phyloP scores from a whole-genome alignment of 2,888 invertebrate genomes.

The Cerceris ruficornis region DNA sequence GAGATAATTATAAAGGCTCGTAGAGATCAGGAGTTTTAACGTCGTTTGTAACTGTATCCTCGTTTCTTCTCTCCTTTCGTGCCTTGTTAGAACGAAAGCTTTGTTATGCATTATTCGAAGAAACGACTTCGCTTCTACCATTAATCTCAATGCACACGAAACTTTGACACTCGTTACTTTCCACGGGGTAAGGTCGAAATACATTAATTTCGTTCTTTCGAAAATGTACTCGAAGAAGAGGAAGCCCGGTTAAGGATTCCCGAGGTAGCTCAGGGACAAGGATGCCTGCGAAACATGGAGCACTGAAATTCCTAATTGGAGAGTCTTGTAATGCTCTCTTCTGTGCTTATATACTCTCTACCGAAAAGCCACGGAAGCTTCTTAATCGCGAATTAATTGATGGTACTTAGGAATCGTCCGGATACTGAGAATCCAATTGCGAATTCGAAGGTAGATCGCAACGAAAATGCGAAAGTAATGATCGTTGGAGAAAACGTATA shows the following conservation, averaged over 20 bases:
- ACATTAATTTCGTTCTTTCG: neutral
- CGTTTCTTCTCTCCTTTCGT: no score
- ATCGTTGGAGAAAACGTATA: no score
- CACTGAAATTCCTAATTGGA: slow-evolving; percentile 44
- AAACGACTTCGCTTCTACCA: no score
- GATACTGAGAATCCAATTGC: neutral
- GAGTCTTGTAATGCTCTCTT: slow-evolving; percentile 39
- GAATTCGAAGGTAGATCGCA: slow-evolving; percentile 14
- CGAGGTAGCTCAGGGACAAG: slow-evolving; percentile 27
- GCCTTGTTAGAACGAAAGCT: no score
- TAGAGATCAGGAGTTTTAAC: no score
- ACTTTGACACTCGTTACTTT: no score
- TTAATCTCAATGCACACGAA: no score
- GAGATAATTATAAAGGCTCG: no score
- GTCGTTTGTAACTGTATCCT: no score
- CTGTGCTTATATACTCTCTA: slow-evolving; percentile 22
- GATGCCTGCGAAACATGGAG: slow-evolving; percentile 33
- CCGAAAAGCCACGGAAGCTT: slow-evolving; percentile 5
- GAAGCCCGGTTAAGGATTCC: neutral
- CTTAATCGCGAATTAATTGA: slow-evolving; percentile 4
- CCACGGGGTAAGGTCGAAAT: neutral
- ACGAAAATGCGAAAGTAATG: slow-evolving; percentile 1
- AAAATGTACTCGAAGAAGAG: neutral
- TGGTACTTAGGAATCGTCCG: neutral
- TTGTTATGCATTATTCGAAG: no score